These are phyloP conservation scores for Bradysia coprophila DNA, from an alignment of 1,140 invertebrate genomes.

Conservation along the genomic window DNA sequence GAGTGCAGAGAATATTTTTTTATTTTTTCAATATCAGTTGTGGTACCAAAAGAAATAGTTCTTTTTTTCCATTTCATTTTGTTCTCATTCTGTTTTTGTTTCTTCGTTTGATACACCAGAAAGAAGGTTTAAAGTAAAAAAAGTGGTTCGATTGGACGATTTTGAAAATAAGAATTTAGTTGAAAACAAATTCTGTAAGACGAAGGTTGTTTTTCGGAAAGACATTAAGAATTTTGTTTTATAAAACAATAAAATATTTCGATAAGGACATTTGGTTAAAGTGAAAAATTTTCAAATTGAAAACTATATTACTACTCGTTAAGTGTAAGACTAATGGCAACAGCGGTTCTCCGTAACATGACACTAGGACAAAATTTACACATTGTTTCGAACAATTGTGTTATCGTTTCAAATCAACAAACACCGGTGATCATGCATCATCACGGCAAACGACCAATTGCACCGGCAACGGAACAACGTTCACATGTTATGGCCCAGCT, in stretches of 20 bases:
- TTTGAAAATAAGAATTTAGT: too few species aligned
- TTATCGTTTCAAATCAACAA: slow-evolving; percentile 12
- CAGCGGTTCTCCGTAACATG: slow-evolving; percentile 1
- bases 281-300: too few species aligned
- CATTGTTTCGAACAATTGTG: slow-evolving; percentile 11
- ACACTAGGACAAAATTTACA: slow-evolving; percentile 4
- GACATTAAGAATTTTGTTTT: too few species aligned
- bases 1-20: slow-evolving; percentile 7
- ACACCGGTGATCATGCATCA: neutral
- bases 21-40: slow-evolving; percentile 1
- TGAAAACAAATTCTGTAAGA: too few species aligned
- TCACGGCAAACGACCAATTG: slow-evolving; percentile 16
- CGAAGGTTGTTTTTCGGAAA: too few species aligned
- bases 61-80: too few species aligned
- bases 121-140: neutral
- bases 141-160: too few species aligned
- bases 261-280: too few species aligned
- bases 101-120: neutral
- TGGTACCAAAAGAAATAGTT: too few species aligned
- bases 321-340: slow-evolving; percentile 1
- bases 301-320: too few species aligned
- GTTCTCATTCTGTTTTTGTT: slow-evolving; percentile 1
- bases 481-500: slow-evolving; percentile 19
- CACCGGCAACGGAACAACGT: slow-evolving; percentile 15
- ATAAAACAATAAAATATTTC: too few species aligned